phyloP scores from a whole-genome alignment of 2,797 vertebrate species.

The Gambusia yucatana region DNA sequence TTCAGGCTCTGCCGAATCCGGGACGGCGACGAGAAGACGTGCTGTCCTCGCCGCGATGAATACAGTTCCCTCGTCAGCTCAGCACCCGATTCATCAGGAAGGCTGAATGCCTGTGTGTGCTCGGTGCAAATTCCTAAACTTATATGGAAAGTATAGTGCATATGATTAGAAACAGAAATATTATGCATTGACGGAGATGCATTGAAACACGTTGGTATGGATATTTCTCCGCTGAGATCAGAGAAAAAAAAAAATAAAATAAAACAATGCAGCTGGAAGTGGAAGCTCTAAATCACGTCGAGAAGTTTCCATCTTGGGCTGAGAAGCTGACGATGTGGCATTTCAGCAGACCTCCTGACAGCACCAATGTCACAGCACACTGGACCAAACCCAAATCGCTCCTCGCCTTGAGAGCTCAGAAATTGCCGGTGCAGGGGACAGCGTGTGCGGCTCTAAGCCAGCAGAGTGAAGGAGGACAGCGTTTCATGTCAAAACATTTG shows the following conservation, averaged over 20 bases:
- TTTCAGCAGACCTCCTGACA: constrained; percentile 27
- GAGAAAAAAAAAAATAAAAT: constrained; percentile 17
- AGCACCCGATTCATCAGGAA: constrained; percentile 18
- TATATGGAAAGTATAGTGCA: constrained; percentile 10
- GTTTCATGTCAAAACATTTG: not conserved
- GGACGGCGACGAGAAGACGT: constrained; percentile 15
- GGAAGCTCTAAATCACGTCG: constrained; percentile 5
- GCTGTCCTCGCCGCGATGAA: constrained; percentile 20
- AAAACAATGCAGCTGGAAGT: constrained; percentile 21
- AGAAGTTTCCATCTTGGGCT: constrained; percentile 25
- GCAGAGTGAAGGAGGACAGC: constrained; percentile 1
- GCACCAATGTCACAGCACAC: constrained; percentile 31
- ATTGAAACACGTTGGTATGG: not conserved
- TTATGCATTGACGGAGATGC: not conserved
- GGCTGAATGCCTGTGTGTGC: not conserved
- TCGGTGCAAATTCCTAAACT: constrained; percentile 14
- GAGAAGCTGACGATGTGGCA: constrained; percentile 28
- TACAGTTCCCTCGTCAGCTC: constrained; percentile 11
- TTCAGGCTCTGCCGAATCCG: constrained; percentile 65
- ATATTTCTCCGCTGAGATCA: not conserved
- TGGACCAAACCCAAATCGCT: constrained; percentile 9
- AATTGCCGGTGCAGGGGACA: not conserved
- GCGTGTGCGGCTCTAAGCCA: not conserved
- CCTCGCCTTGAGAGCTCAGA: constrained; percentile 3
- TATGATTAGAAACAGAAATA: constrained; percentile 14